A percentile compares a stretch with the other conserved stretches of the same genome.
Conservation (phyloP, 2,888 invertebrate species). For the Abscondita cerata region DNA sequence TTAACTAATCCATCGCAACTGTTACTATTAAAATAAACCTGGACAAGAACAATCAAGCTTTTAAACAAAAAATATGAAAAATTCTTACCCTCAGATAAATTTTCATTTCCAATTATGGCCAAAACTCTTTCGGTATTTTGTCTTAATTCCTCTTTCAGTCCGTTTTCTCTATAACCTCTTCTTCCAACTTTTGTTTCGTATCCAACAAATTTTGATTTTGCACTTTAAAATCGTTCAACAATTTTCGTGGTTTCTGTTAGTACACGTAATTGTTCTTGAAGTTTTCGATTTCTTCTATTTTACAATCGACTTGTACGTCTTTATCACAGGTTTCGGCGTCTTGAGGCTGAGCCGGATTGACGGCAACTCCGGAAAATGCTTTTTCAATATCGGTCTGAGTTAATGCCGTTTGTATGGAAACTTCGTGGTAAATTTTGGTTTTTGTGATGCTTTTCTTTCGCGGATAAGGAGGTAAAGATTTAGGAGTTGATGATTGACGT, state of each 20-base stretch:
- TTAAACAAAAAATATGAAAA: not conserved
- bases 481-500: slow-evolving; percentile 41
- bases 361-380: slow-evolving; percentile 68
- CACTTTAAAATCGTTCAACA: slow-evolving; percentile 55
- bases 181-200: slow-evolving; percentile 68
- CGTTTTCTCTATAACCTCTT: slow-evolving; percentile 75
- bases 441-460: slow-evolving; percentile 59
- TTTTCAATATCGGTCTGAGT: slow-evolving; percentile 75
- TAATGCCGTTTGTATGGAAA: slow-evolving; percentile 77
- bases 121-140: slow-evolving; percentile 76
- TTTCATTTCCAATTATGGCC: slow-evolving; percentile 63
- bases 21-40: too few relatives aligned
- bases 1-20: too few relatives aligned
- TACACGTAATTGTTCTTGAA: slow-evolving; percentile 65
- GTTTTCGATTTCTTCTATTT: slow-evolving; percentile 70
- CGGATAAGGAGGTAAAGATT: slow-evolving; percentile 60
- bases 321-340: slow-evolving; percentile 51
- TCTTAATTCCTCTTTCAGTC: slow-evolving; percentile 76
- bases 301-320: slow-evolving; percentile 62
- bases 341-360: slow-evolving; percentile 48
- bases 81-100: slow-evolving; percentile 64
- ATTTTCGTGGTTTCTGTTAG: slow-evolving; percentile 66
- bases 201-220: slow-evolving; percentile 60
- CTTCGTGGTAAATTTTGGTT: slow-evolving; percentile 83
- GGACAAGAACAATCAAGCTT: not conserved